Evolutionary conservation across 1,140 invertebrate species (phyloP), one percentile per base, ranked within the genome.

Genomic region (Brachionus calyciflorus): DNA sequence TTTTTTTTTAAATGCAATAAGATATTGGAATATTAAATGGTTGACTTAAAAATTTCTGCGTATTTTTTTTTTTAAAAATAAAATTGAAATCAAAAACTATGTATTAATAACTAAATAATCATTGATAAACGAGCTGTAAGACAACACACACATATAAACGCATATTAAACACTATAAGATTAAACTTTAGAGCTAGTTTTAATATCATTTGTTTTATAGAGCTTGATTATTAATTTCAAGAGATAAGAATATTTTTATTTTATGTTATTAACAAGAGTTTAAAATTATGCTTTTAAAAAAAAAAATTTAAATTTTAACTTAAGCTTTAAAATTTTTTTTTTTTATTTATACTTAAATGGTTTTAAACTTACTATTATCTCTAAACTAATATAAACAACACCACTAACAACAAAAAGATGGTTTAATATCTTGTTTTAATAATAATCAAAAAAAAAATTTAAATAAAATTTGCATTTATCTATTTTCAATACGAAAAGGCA

Each of bases 31-130:
- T 37, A 37, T 37, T 37, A 37, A 60, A 37, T 33, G 55, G 28
- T 60, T 60, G 55, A 37, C 55, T 60, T 33, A 33, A 14, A 33
- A 4, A 55, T 30, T 21, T 55, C 24, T 6, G n/a, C n/a, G n/a
- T n/a, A n/a, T n/a, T n/a, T n/a, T n/a, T 10, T 28, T 26, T 55
- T 55, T 55, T 21, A 55, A 55, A 17, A 24, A 53, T 2, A 53
- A 53, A 30, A 55, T n/a, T n/a, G n/a, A n/a, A n/a, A 37, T 3
- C 33, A 3, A 37, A 60, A 37, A 60, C 17, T 33, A 60, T 10
- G 55, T 60, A 60, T 60, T 60, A 60, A 60, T 60, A 60, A 60
- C 55, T 37, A 60, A 60, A 60, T 60, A 60, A 60, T 60, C 30
- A 60, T 33, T 30, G 33, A 37, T 37, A 37, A n/a, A 9, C 9